A percentile compares a stretch with the other conserved stretches of the same genome.
These are phyloP conservation scores for Cirrhinus mrigala DNA, from an alignment of 2,797 vertebrate genomes.

Conservation along the genomic window DNA sequence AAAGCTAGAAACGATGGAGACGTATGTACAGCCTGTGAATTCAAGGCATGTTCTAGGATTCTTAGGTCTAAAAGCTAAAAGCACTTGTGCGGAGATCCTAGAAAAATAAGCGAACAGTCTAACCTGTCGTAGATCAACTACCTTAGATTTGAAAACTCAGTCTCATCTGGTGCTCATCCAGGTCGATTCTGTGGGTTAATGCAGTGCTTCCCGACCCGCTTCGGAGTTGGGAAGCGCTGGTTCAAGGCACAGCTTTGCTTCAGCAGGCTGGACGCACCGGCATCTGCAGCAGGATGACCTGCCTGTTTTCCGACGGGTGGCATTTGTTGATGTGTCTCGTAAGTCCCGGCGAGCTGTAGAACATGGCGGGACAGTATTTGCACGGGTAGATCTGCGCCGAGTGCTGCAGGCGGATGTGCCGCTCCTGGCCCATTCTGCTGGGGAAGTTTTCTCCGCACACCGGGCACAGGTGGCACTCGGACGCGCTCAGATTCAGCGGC, in stretches of 20 bases:
- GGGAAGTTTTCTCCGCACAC: constrained; percentile 90
- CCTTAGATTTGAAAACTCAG: constrained; percentile 64
- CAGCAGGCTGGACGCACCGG: constrained; percentile 92
- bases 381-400: constrained; percentile 90
- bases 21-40: constrained; percentile 77
- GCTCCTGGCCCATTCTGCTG: constrained; percentile 86
- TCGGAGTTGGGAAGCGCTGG: constrained; percentile 50
- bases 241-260: constrained; percentile 62
- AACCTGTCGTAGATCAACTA: constrained; percentile 65
- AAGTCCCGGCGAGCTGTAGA: constrained; percentile 94
- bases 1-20: constrained; percentile 88
- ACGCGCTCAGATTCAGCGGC: constrained; percentile 74
- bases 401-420: constrained; percentile 90
- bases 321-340: constrained; percentile 96
- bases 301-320: constrained; percentile 93
- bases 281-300: constrained; percentile 94
- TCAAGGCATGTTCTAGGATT: constrained; percentile 75
- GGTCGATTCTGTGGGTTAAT: constrained; percentile 29
- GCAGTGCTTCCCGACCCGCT: constrained; percentile 21
- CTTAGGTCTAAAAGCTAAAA: constrained; percentile 83
- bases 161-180: constrained; percentile 13
- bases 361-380: constrained; percentile 92
- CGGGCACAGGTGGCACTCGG: constrained; percentile 85
- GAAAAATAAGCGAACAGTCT: constrained; percentile 76
- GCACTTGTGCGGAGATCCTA: constrained; percentile 79